Conservation (phyloP, 2,113 vertebrate species). For the Anguilla rostrata region DNA sequence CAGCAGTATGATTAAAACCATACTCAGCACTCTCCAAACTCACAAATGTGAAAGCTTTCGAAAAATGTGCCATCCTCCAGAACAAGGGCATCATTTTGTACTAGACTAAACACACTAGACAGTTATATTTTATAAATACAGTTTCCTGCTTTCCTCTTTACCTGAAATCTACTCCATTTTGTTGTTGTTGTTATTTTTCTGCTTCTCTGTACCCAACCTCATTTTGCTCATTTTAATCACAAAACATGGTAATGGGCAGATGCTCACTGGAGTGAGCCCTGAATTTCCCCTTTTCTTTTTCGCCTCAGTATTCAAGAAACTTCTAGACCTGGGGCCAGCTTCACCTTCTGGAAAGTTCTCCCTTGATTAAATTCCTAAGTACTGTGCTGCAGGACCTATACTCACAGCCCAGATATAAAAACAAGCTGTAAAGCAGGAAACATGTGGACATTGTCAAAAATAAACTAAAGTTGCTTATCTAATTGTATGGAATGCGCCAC, state of each 20-base stretch:
- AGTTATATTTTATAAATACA: background rate
- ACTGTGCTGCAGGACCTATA: background rate
- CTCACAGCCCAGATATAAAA: background rate
- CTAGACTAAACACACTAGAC: conserved; percentile 18
- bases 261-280: background rate
- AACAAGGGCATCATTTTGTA: background rate
- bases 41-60: background rate
- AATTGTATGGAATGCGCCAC: too few species aligned
- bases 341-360: background rate
- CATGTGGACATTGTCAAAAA: background rate
- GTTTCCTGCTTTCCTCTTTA: background rate
- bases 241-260: conserved; percentile 5
- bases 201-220: background rate
- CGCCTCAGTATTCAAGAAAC: background rate
- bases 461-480: too few species aligned
- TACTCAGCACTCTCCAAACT: background rate
- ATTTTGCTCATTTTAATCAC: background rate
- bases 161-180: conserved; percentile 11
- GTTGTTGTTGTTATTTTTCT: background rate
- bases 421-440: background rate
- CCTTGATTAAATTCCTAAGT: conserved; percentile 2
- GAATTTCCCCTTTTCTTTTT: background rate
- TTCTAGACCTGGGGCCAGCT: conserved; percentile 3
- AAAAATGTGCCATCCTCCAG: background rate
- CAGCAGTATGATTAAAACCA: too few species aligned